phyloP scores from a whole-genome alignment of 53 echinoderm and acorn worm genomes.

The Pentamera pediparva region DNA sequence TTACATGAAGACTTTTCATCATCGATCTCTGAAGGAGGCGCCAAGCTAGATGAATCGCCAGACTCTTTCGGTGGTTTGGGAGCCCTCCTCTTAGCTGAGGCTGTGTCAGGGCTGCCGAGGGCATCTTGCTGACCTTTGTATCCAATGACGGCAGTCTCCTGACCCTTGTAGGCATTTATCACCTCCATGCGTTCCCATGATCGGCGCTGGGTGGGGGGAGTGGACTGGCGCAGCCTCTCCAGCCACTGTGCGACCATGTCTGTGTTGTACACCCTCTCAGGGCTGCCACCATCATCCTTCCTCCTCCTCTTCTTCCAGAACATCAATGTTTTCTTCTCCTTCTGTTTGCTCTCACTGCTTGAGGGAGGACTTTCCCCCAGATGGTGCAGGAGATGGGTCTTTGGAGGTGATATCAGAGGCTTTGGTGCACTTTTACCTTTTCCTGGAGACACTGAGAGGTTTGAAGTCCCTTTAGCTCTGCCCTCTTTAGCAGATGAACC shows the following conservation, averaged over 20 bases:
- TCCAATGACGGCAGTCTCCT: slow-evolving; percentile 66
- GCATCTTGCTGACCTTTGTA: slow-evolving; percentile 5
- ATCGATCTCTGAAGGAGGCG: background rate
- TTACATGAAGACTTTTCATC: background rate
- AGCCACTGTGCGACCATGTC: slow-evolving; percentile 81
- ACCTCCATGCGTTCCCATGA: slow-evolving; percentile 83
- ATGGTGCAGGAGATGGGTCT: slow-evolving; percentile 15
- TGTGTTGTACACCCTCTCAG: slow-evolving; percentile 80
- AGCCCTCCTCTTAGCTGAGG: slow-evolving; percentile 57
- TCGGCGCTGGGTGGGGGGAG: slow-evolving; percentile 33
- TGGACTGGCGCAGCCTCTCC: slow-evolving; percentile 28
- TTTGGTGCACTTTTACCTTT: slow-evolving; percentile 20
- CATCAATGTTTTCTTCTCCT: slow-evolving; percentile 63
- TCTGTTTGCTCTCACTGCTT: slow-evolving; percentile 32
- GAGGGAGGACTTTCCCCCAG: slow-evolving; percentile 34
- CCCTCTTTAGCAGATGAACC: background rate
- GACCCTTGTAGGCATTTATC: slow-evolving; percentile 92
- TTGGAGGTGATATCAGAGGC: slow-evolving; percentile 46
- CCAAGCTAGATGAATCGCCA: slow-evolving; percentile 1
- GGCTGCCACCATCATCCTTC: slow-evolving; percentile 67
- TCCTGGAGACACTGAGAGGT: slow-evolving; percentile 4
- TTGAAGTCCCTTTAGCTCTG: background rate
- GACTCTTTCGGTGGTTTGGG: slow-evolving; percentile 58
- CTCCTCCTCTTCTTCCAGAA: slow-evolving; percentile 57
- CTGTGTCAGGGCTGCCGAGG: background rate